Conservation (phyloP, 2,113 vertebrate species). For the Mirza zaza region DNA sequence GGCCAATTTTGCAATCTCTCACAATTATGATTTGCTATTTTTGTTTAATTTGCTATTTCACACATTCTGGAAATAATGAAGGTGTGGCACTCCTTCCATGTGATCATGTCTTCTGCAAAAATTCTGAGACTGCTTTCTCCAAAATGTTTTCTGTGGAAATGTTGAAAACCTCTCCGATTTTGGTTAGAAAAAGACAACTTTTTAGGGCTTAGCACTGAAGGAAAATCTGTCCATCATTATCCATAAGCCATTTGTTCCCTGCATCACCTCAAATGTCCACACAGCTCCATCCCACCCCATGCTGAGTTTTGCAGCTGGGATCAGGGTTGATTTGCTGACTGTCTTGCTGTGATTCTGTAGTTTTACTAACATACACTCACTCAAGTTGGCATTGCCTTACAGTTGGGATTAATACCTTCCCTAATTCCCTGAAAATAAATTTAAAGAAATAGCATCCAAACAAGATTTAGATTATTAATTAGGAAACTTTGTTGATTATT, state of each 20-base stretch:
- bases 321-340: neutral
- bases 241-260: neutral
- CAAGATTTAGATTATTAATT: neutral
- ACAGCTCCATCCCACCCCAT: too few relatives aligned
- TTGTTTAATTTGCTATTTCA: conserved; percentile 10
- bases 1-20: neutral
- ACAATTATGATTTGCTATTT: neutral
- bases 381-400: neutral
- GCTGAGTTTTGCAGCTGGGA: neutral
- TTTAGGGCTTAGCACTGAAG: neutral
- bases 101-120: neutral
- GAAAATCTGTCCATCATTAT: neutral
- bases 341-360: neutral
- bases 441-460: neutral
- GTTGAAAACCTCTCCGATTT: neutral
- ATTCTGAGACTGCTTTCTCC: neutral
- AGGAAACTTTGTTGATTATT: neutral
- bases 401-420: neutral
- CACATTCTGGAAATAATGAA: neutral
- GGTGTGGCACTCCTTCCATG: neutral
- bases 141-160: neutral
- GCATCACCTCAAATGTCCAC: neutral
- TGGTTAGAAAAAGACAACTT: neutral
- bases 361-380: neutral
- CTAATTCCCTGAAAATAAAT: neutral